These are phyloP conservation scores for Blastobasis lacticolella DNA, from an alignment of 2,888 invertebrate genomes.

Conservation along the genomic window DNA sequence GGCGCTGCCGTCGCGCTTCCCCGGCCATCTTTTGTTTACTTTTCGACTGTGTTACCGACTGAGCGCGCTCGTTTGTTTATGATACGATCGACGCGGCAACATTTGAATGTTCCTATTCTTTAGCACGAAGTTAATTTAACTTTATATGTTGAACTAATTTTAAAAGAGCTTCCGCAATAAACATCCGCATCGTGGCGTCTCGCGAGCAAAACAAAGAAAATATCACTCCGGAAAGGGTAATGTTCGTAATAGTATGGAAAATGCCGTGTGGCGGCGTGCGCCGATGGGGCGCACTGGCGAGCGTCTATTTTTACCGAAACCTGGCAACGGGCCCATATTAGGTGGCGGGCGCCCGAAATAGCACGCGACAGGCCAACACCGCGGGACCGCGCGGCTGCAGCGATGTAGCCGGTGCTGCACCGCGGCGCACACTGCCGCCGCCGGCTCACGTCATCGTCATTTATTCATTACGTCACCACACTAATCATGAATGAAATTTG, in stretches of 20 bases:
- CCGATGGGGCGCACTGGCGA: slow-evolving; percentile 35
- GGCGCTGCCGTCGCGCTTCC: slow-evolving; percentile 55
- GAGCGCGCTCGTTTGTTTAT: slow-evolving; percentile 24
- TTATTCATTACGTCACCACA: too few species aligned
- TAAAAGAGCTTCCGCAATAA: too few species aligned
- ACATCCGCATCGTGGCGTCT: neutral
- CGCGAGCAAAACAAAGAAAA: neutral
- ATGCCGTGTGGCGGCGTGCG: slow-evolving; percentile 14
- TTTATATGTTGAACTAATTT: too few species aligned
- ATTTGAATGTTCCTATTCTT: slow-evolving; percentile 20
- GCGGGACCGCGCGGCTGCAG: slow-evolving; percentile 21
- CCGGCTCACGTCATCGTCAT: slow-evolving; percentile 9
- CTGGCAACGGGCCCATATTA: slow-evolving; percentile 69
- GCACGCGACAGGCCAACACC: slow-evolving; percentile 15
- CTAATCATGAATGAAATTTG: too few species aligned
- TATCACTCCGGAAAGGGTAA: neutral
- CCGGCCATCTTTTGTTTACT: slow-evolving; percentile 52
- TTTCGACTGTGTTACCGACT: slow-evolving; percentile 55
- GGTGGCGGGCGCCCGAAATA: slow-evolving; percentile 64
- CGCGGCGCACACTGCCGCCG: too few species aligned
- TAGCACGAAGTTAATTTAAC: too few species aligned
- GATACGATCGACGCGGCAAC: slow-evolving; percentile 30
- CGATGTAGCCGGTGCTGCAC: too few species aligned
- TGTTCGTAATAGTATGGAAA: slow-evolving; percentile 12
- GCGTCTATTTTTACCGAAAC: slow-evolving; percentile 59